Evolutionary conservation across 2,797 vertebrate species (phyloP).

Genomic region (Erethizon dorsatum): DNA sequence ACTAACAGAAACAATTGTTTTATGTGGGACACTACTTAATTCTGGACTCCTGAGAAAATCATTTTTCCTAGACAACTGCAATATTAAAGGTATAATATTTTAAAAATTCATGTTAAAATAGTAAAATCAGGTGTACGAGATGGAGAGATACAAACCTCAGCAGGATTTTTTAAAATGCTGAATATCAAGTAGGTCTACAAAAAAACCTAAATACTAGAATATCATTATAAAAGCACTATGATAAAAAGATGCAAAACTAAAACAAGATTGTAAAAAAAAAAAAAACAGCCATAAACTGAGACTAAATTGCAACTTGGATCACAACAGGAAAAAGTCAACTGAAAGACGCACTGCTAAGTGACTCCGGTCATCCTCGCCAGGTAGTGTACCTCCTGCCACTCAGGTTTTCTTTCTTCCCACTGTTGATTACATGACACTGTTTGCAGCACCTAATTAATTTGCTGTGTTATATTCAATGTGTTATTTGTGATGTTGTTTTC

Average conservation of each 20-base stretch:
- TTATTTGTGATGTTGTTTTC: background rate
- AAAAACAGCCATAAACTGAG: background rate
- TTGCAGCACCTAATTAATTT: background rate
- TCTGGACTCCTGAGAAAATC: background rate
- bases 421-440: background rate
- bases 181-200: background rate
- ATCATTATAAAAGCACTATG: background rate
- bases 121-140: background rate
- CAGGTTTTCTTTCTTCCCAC: background rate
- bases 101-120: conserved; percentile 4
- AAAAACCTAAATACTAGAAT: conserved; percentile 44
- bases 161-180: background rate
- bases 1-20: conserved; percentile 19
- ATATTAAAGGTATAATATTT: conserved; percentile 35
- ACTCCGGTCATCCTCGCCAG: background rate
- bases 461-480: background rate
- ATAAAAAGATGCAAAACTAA: background rate
- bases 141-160: background rate
- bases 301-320: conserved; percentile 13
- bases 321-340: background rate
- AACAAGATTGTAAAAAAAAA: conserved; percentile 5
- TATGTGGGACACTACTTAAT: background rate
- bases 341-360: background rate
- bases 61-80: background rate
- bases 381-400: background rate